Percentiles rank a stretch among this genome's conserved stretches.
Conservation (phyloP, 2,888 invertebrate species). For the Troides helena region DNA sequence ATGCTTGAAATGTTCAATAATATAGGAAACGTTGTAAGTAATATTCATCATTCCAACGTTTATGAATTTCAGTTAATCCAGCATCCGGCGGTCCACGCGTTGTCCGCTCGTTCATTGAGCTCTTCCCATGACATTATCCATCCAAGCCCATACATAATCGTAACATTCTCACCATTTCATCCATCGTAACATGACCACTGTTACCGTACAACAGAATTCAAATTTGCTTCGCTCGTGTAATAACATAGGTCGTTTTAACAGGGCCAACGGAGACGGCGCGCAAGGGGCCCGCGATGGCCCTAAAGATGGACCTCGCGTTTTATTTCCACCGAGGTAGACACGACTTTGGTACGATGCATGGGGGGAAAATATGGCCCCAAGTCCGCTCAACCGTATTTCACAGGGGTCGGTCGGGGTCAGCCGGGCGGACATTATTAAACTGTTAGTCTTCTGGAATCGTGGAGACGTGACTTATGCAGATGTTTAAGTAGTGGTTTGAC, state of each 20-base stretch:
- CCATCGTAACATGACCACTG: conserved; percentile 32
- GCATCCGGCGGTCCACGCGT: conserved; percentile 75
- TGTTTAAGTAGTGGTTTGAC: conserved; percentile 77
- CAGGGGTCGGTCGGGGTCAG: conserved; percentile 69
- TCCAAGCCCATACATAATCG: conserved; percentile 41
- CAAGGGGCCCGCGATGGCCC: conserved; percentile 77
- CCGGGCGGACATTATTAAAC: conserved; percentile 78
- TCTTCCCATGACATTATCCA: conserved; percentile 80
- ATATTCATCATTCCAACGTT: neutral
- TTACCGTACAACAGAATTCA: neutral
- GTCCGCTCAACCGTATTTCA: conserved; percentile 78
- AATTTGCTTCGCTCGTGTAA: conserved; percentile 4
- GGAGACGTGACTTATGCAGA: conserved; percentile 78
- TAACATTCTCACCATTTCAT: conserved; percentile 36
- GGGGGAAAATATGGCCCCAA: conserved; percentile 74
- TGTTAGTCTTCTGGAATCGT: conserved; percentile 72
- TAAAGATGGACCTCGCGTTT: conserved; percentile 79
- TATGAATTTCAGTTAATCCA: conserved; percentile 54
- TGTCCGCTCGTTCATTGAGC: conserved; percentile 78
- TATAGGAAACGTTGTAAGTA: neutral
- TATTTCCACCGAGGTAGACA: conserved; percentile 79
- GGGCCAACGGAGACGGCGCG: conserved; percentile 63
- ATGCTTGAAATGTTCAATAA: neutral
- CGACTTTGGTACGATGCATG: conserved; percentile 76
- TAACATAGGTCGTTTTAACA: conserved; percentile 42